These are phyloP conservation scores for Tragulus kanchil DNA, from an alignment of 2,113 vertebrate genomes.

Conservation along the genomic window DNA sequence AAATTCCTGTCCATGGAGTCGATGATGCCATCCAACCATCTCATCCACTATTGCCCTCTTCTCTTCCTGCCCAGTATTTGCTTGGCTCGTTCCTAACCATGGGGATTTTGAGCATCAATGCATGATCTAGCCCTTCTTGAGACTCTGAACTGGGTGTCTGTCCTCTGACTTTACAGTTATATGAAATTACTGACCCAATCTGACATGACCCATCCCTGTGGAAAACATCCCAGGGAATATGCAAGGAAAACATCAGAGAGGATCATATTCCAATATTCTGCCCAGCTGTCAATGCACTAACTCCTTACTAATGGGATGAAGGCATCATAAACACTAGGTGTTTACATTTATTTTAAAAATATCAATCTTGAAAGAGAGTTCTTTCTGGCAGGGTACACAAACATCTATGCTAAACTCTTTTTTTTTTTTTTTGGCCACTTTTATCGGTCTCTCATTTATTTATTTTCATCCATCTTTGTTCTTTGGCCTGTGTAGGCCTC, in stretches of 20 bases:
- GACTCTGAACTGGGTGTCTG: constrained; percentile 23
- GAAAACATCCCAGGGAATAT: constrained; percentile 26
- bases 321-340: constrained; percentile 47
- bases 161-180: constrained; percentile 48
- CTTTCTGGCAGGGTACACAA: constrained; percentile 51
- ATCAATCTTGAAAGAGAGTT: constrained; percentile 59
- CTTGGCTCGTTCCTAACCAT: not conserved
- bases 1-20: not conserved
- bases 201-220: not conserved
- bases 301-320: constrained; percentile 46
- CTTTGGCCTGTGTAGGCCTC: no score
- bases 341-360: constrained; percentile 73
- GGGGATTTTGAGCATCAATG: not conserved
- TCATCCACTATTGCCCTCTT: not conserved
- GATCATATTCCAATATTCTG: constrained; percentile 44
- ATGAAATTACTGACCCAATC: constrained; percentile 71
- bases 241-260: constrained; percentile 59
- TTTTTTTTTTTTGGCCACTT: no score
- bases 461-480: no score
- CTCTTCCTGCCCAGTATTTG: not conserved
- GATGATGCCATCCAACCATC: not conserved
- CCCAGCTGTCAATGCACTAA: constrained; percentile 62
- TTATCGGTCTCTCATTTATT: no score
- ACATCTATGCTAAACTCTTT: constrained; percentile 65
- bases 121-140: not conserved